Conservation (phyloP, 2,888 invertebrate species). For the Gastracanthus pulcherrimus region DNA sequence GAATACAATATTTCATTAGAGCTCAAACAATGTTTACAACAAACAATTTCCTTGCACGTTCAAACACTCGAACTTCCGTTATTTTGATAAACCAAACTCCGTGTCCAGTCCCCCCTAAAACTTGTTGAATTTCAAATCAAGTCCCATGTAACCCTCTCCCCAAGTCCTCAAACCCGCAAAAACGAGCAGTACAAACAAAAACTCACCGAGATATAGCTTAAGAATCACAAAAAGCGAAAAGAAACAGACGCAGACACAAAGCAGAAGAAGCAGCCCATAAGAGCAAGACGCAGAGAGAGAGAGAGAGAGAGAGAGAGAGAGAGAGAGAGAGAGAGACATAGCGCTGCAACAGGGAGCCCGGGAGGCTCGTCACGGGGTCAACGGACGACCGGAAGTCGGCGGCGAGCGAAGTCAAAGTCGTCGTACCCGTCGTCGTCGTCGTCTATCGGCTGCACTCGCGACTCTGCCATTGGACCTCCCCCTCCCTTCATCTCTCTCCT, state of each 20-base stretch:
- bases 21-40: too few relatives aligned
- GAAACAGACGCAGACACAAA: constrained; percentile 28
- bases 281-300: constrained; percentile 24
- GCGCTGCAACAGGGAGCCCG: constrained; percentile 28
- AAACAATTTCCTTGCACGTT: too few relatives aligned
- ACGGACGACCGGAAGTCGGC: constrained; percentile 75
- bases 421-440: constrained; percentile 56
- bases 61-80: too few relatives aligned
- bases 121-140: too few relatives aligned
- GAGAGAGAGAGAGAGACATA: too few relatives aligned
- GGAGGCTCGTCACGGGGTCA: constrained; percentile 67
- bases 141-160: too few relatives aligned
- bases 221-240: background rate
- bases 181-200: too few relatives aligned
- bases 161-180: too few relatives aligned
- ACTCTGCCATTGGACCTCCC: constrained; percentile 52
- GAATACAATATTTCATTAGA: too few relatives aligned
- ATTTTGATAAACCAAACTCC: too few relatives aligned
- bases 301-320: constrained; percentile 34
- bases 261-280: background rate
- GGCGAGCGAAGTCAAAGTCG: constrained; percentile 66
- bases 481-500: background rate
- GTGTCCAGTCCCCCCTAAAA: too few relatives aligned
- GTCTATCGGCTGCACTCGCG: constrained; percentile 61
- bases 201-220: too few relatives aligned